A percentile compares a stretch with the other conserved stretches of the same genome.
phyloP scores from a whole-genome alignment of 2,888 invertebrate genomes.

The Pegoplata infirma region DNA sequence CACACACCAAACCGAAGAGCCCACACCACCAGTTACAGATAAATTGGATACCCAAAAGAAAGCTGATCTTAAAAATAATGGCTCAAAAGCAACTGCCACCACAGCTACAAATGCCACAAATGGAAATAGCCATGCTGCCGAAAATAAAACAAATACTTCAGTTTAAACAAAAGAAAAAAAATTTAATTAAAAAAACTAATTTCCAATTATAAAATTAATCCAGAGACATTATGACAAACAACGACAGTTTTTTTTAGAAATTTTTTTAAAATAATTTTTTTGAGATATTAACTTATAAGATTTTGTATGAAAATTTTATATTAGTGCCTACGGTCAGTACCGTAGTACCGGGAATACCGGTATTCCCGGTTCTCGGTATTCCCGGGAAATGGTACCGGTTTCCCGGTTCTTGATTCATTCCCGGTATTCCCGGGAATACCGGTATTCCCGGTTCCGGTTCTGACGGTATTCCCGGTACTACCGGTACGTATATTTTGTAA shows the following conservation, averaged over 20 bases:
- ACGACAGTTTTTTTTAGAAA: conserved; percentile 35
- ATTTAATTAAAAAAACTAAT: conserved; percentile 38
- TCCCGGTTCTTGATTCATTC: too few relatives aligned
- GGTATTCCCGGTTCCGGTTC: too few relatives aligned
- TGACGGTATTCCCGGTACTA: too few relatives aligned
- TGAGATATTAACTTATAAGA: conserved; percentile 1
- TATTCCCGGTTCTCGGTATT: too few relatives aligned
- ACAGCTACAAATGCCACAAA: conserved; percentile 62
- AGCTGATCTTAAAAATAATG: conserved; percentile 73
- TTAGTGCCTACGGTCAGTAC: too few relatives aligned
- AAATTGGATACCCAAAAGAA: conserved; percentile 77
- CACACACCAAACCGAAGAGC: conserved; percentile 76
- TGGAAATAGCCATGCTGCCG: conserved; percentile 69
- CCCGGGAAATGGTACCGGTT: too few relatives aligned
- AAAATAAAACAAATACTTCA: conserved; percentile 76
- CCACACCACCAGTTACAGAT: conserved; percentile 77
- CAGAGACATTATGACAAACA: conserved; percentile 53
- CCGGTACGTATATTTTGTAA: too few relatives aligned
- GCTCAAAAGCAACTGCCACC: conserved; percentile 67
- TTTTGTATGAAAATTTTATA: neutral
- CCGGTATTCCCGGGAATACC: too few relatives aligned
- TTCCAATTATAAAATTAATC: conserved; percentile 50
- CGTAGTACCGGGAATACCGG: too few relatives aligned
- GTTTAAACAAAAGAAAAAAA: conserved; percentile 67
- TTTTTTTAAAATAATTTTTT: conserved; percentile 12